These are phyloP conservation scores for Theonella swinhoei DNA, from an alignment of 37 sponge, comb jelly and placozoan species.

Conservation along the genomic window DNA sequence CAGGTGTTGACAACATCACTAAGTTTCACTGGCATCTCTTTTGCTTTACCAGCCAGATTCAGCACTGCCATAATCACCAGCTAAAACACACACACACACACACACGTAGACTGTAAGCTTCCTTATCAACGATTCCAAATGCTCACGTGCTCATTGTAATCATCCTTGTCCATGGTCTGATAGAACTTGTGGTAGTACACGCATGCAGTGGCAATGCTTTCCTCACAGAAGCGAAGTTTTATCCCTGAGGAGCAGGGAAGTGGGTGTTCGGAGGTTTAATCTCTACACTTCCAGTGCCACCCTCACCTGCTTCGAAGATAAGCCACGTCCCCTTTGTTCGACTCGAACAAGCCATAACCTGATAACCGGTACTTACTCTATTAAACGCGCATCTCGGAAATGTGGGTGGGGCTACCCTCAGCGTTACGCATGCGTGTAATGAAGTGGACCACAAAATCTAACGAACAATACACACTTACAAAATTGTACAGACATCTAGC, in stretches of 20 bases:
- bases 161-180: slow-evolving; percentile 4
- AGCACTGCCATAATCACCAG: slow-evolving; percentile 73
- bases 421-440: no score
- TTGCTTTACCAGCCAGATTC: slow-evolving; percentile 65
- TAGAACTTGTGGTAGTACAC: slow-evolving; percentile 56
- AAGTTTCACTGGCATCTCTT: slow-evolving; percentile 63
- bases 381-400: background rate
- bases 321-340: background rate
- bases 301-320: background rate
- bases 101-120: background rate
- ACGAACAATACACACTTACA: no score
- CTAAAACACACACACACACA: slow-evolving; percentile 24
- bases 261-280: no score
- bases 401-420: background rate
- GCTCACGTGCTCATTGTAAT: slow-evolving; percentile 35
- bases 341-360: background rate
- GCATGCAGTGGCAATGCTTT: slow-evolving; percentile 56
- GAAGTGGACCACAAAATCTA: no score
- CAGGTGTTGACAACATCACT: slow-evolving; percentile 82
- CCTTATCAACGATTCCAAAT: background rate
- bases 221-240: slow-evolving; percentile 52
- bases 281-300: no score
- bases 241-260: slow-evolving; percentile 19
- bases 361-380: background rate
- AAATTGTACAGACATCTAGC: no score